A percentile compares a stretch with the other conserved stretches of the same genome.
Evolutionary conservation across 2,888 invertebrate genomes (phyloP).

Genomic region (Oligia fasciuncula): DNA sequence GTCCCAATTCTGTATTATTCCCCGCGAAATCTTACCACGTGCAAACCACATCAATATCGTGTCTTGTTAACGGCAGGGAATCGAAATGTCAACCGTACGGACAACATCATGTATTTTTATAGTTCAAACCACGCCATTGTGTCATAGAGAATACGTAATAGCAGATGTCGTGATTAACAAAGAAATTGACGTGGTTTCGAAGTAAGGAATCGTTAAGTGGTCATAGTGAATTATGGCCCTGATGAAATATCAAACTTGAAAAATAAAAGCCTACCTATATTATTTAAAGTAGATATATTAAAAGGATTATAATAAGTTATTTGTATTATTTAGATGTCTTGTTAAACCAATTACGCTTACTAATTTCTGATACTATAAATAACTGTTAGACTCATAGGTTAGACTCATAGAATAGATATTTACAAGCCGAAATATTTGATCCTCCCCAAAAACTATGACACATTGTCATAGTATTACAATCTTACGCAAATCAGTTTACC

Average conservation of each 20-base stretch:
- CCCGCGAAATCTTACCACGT: too few relatives aligned
- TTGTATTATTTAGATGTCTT: neutral
- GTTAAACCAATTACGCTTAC: neutral
- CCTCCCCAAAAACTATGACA: conserved; percentile 40
- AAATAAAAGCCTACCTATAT: neutral
- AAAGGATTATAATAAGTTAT: too few relatives aligned
- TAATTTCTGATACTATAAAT: conserved; percentile 1
- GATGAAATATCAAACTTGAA: neutral
- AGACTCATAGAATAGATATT: conserved; percentile 32
- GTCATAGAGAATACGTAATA: too few relatives aligned
- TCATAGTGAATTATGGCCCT: neutral
- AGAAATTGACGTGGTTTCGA: neutral
- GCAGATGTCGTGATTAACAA: neutral
- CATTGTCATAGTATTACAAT: conserved; percentile 37
- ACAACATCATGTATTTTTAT: too few relatives aligned
- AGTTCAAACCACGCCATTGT: too few relatives aligned
- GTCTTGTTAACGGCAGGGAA: too few relatives aligned
- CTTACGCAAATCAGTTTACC: conserved; percentile 55
- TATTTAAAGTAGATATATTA: neutral
- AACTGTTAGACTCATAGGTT: conserved; percentile 13
- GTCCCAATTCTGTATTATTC: too few relatives aligned
- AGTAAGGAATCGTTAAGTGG: neutral
- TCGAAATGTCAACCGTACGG: too few relatives aligned
- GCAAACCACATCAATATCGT: too few relatives aligned
- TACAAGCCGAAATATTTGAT: conserved; percentile 7